Base-by-base conservation (phyloP, 2,888 invertebrate species). In the Calliopum simillimum region DNA sequence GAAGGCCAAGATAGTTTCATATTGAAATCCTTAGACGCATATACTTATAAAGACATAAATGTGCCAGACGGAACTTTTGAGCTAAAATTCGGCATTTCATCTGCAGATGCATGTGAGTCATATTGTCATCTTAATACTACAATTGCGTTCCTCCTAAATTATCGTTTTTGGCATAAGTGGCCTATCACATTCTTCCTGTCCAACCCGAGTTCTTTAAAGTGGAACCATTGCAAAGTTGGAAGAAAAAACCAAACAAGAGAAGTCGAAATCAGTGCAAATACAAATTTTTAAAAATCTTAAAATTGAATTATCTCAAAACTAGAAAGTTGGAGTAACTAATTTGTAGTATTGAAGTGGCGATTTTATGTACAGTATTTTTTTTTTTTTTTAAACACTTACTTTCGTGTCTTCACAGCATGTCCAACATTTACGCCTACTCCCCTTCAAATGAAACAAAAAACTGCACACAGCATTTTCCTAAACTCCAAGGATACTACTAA, bases 391-490 rank as follows among this genome's bases (percentile, higher is more conserved):
- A 8, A 8, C 2, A 33, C n/a, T n/a, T 33, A 8, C 70, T 68
- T 21, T 19, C 46, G 12, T 14, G 19, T 6, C 69, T 74, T n/a
- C n/a, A 6, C 13, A 51, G 66, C 1, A 6, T 82, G 82, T 25
- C 23, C 56, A 0, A 3, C 1, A 0, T 75, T 76, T 16, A 0
- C 0, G 12, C 6, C 51, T 4, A 59, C 68, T 16, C 43, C 0
- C 6, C 63, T 70, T 56, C 0, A n/a, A 6, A 53, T 83, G 5
- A 71, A 56, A 1, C 75, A 78, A 0, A 70, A 76, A 1, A 58
- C 23, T 3, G 84, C 85, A 13, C 78, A 80, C 74, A 81, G 83
- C 13, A 63, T 81, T 43, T 82, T 84, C 68, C 72, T 86, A 14
- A 79, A 77, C 6, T 73, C 74, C 0, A 61, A 19, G 5, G 79